phyloP scores from a whole-genome alignment of 1,140 invertebrate species.

The Lerema accius region DNA sequence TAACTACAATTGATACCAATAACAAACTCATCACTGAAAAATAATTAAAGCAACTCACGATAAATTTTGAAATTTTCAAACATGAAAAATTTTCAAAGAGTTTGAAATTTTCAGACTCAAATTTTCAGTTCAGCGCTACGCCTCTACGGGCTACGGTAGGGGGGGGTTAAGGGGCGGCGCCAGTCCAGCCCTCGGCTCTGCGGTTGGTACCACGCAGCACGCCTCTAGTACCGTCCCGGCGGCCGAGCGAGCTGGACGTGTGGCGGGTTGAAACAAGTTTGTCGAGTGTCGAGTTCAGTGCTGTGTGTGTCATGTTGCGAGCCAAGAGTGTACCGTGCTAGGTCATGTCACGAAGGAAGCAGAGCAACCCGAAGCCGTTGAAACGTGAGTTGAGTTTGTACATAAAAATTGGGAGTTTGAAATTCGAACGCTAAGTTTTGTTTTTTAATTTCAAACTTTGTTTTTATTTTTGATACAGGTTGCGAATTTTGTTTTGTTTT shows the following conservation, averaged over 20 bases:
- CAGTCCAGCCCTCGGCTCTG: conserved; percentile 54
- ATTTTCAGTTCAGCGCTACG: too few species aligned
- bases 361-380: conserved; percentile 85
- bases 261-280: conserved; percentile 42
- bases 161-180: conserved; percentile 53
- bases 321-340: conserved; percentile 52
- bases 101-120: conserved; percentile 41
- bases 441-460: conserved; percentile 1
- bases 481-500: neutral
- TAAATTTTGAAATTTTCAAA: too few species aligned
- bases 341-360: conserved; percentile 85
- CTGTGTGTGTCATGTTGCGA: conserved; percentile 69
- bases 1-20: too few species aligned
- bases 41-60: too few species aligned
- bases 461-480: conserved; percentile 1
- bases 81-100: conserved; percentile 14
- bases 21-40: too few species aligned
- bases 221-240: conserved; percentile 58
- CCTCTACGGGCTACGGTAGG: conserved; percentile 52
- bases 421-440: conserved; percentile 5
- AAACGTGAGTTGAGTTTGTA: conserved; percentile 81
- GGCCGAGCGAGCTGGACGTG: conserved; percentile 45
- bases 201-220: conserved; percentile 51
- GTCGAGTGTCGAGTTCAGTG: conserved; percentile 52
- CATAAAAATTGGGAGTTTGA: conserved; percentile 13